phyloP scores from a whole-genome alignment of 2,113 vertebrate species.

The pig (Sus scrofa) region DNA sequence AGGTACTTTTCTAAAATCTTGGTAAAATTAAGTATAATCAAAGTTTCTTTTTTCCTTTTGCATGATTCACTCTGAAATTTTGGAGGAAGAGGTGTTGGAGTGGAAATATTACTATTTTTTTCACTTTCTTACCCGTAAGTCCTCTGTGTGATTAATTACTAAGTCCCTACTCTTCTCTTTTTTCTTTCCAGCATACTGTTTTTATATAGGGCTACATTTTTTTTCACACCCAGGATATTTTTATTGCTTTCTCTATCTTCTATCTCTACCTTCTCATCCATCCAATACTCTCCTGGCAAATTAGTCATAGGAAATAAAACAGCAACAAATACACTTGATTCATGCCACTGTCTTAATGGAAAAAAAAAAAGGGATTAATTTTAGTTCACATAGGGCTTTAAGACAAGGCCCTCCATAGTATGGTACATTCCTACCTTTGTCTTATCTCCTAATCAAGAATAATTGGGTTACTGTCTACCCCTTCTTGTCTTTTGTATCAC shows the following conservation, averaged over 20 bases:
- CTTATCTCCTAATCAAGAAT: neutral
- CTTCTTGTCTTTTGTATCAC: neutral
- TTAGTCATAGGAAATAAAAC: slow-evolving; percentile 9
- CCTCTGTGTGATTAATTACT: neutral
- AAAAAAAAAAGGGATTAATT: neutral
- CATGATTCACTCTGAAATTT: neutral
- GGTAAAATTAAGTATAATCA: neutral
- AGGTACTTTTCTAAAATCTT: neutral
- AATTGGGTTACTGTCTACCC: neutral
- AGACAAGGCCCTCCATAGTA: neutral
- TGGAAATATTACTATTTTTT: neutral
- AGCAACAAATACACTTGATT: neutral
- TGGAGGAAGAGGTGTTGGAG: neutral
- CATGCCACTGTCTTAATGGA: neutral
- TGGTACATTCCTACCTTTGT: neutral
- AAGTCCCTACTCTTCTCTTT: neutral
- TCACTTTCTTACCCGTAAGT: too few species aligned
- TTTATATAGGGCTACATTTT: neutral
- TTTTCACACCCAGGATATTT: neutral
- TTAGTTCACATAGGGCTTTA: neutral
- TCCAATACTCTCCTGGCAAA: neutral
- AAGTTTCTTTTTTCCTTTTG: neutral
- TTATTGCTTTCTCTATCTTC: neutral
- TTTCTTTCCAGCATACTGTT: neutral
- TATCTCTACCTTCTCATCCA: neutral